Base-by-base conservation (phyloP, 1,140 invertebrate species). In the Lordiphosa mommai region DNA sequence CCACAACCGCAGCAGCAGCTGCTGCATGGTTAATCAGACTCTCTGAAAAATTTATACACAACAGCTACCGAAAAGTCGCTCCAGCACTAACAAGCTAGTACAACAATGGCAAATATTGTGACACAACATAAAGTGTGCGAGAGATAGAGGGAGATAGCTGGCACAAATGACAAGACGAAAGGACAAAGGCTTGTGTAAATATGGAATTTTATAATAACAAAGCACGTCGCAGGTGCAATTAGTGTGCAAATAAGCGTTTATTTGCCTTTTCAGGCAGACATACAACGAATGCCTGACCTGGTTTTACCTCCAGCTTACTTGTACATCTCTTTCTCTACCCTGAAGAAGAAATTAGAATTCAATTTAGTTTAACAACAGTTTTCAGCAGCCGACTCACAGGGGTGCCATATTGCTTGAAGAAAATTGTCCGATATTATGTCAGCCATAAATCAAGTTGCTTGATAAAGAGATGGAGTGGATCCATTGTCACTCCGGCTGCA, bases 211-310 rank as follows among this genome's bases (percentile, higher is more conserved):
- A 84, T 84, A 84, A 84, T 84, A 84, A 84, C 77, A 84, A 84
- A 84, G 77, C 77, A 84, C 77, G 77, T 84, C 77, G 69, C 79
- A 84, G 77, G 77, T 84, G 77, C 77, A 84, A 84, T 84, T 84
- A 84, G 77, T 84, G 77, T 84, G 77, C 77, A 84, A 84, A 84
- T 84, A 84, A 84, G 72, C 77, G 79, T 84, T 82, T 84, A 85
- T 84, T 84, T 84, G 79, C 68, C 60, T 57, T 38, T 36, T 20
- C 57, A 72, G 57, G 47, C 37, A 32, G 47, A 41, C 6, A 52
- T 17, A 12, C 23, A 40, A 14, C 14, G 38, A 23, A 12, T 49
- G 59, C 44, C 56, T 74, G 74, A 79, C 76, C 74, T 66, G 60
- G 43, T 79, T 79, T 79, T 36, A 49, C 47, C 27, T 41, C 47